A percentile compares a stretch with the other conserved stretches of the same genome.
These are phyloP conservation scores for Varecia variegata DNA, from an alignment of 2,797 vertebrate genomes.

Conservation along the genomic window DNA sequence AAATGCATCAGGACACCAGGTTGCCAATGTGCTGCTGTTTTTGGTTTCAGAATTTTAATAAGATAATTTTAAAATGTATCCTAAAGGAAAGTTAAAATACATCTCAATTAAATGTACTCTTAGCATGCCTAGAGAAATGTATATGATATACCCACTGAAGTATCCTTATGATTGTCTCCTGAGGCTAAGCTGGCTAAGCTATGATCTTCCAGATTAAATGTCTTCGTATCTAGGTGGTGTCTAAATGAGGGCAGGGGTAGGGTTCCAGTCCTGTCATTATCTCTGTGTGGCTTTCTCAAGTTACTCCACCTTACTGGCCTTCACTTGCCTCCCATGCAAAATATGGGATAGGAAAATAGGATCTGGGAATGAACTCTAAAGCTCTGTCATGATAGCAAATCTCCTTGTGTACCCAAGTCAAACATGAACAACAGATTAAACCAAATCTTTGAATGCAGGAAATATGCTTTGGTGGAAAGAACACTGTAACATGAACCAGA, in stretches of 20 bases:
- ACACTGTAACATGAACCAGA: background rate
- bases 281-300: background rate
- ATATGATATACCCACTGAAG: background rate
- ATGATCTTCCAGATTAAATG: background rate
- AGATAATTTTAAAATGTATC: slow-evolving; percentile 49
- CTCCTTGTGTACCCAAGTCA: background rate
- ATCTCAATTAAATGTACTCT: background rate
- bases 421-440: background rate
- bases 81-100: slow-evolving; percentile 25
- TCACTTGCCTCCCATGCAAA: background rate
- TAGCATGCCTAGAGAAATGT: background rate
- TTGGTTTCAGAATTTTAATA: slow-evolving; percentile 29
- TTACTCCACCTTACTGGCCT: background rate
- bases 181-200: background rate
- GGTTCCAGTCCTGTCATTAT: background rate
- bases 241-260: background rate
- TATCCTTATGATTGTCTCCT: background rate
- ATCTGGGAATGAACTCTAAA: background rate
- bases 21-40: slow-evolving; percentile 32
- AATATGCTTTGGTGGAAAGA: background rate
- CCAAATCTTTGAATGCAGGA: background rate
- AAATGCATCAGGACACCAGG: background rate
- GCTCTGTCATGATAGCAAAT: background rate
- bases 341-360: background rate
- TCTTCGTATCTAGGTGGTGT: background rate